Evolutionary conservation across 2,113 vertebrate species (phyloP), one percentile per base, ranked within the genome.

Genomic region (Perca flavescens): DNA sequence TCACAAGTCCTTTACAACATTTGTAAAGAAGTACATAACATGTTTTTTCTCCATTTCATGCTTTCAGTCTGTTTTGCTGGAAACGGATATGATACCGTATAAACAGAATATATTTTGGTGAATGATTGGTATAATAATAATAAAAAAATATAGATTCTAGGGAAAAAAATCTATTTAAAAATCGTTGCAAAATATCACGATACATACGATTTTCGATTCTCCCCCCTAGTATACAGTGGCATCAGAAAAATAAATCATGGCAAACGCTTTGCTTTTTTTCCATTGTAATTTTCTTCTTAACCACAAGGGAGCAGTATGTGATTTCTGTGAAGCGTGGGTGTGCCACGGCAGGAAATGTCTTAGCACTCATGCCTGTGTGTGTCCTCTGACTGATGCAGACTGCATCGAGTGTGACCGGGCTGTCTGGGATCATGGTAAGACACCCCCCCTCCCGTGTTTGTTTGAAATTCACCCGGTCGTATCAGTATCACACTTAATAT

Each of bases 291-390:
- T 2, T 72, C 6, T 74, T 81, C 64, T 84, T 83, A 40, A 22
- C 68, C 92, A 91, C 36, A 85, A 99, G 98, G 98, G 98, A 22
- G 98, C 98, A 15, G 97, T 99, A 68, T 99, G 98, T 92, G 98
- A 99, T 89, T 99, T 99, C 93, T 99, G 98, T 84, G 98, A 99
- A 89, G 98, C 98, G 8, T 99, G 98, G 98, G 97, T 99, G 54
- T 99, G 98, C 78, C 98, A 99, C 0, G 97, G 98, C 1, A 96
- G 96, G 91, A 99, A 99, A 79, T 99, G 98, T 82, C 93, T 99
- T 72, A 97, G 97, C 77, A 97, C 96, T 0, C 98, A 99, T 0
- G 97, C 98, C 0, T 99, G 98, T 58, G 85, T 70, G 25, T 99
- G 98, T 87, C 97, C 98, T 0, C 96, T 99, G 0, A 91, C 96